phyloP scores from a whole-genome alignment of 2,888 invertebrate species.

The Hololepta plana region DNA sequence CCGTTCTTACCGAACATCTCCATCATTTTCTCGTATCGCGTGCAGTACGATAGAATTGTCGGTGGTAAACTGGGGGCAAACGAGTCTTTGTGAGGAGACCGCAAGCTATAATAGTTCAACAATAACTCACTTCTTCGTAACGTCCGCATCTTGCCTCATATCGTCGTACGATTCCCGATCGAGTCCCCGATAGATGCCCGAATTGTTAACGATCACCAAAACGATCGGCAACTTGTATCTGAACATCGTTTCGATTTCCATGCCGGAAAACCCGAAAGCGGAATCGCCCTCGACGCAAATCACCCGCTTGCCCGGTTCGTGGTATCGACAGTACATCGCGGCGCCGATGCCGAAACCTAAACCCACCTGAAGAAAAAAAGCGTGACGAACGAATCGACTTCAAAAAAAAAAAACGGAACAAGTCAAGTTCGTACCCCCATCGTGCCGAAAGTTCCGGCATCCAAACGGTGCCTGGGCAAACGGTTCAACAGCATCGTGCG shows the following conservation, averaged over 20 bases:
- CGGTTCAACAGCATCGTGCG: conserved; percentile 72
- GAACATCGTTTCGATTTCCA: conserved; percentile 95
- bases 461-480: conserved; percentile 71
- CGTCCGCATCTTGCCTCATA: conserved; percentile 46
- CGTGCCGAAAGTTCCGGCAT: conserved; percentile 93
- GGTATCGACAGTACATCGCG: conserved; percentile 71
- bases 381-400: conserved; percentile 1
- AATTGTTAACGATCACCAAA: conserved; percentile 86
- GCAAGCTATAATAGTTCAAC: background rate
- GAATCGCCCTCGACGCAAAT: conserved; percentile 93
- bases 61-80: conserved; percentile 57
- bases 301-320: conserved; percentile 64
- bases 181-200: conserved; percentile 83
- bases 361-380: conserved; percentile 40
- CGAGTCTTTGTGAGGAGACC: conserved; percentile 1
- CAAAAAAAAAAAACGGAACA: conserved; percentile 1
- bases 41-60: conserved; percentile 55
- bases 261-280: conserved; percentile 95
- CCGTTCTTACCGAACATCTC: conserved; percentile 70
- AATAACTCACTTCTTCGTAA: background rate
- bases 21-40: conserved; percentile 82
- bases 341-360: conserved; percentile 85
- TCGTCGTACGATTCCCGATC: conserved; percentile 55
- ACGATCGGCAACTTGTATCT: conserved; percentile 84
- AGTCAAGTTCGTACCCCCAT: conserved; percentile 55